A percentile compares a stretch with the other conserved stretches of the same genome.
Conservation (phyloP, 2,888 invertebrate species). For the Acronicta alni region DNA sequence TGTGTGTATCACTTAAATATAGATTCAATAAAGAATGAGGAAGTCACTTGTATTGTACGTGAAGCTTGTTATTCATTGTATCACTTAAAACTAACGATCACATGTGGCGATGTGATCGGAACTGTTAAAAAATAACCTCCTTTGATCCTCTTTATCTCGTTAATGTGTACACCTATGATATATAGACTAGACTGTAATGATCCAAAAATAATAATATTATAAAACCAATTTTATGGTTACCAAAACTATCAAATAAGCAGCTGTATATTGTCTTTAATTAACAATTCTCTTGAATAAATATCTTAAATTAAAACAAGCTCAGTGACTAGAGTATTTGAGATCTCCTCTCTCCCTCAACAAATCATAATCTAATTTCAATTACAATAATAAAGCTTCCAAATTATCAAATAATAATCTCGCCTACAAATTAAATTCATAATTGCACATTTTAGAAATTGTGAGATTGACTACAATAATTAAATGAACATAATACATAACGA, state of each 20-base stretch:
- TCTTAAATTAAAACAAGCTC: conserved; percentile 9
- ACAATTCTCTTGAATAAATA: background rate
- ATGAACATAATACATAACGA: background rate
- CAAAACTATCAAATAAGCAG: background rate
- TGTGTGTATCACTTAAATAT: conserved; percentile 23
- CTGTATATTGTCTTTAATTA: background rate
- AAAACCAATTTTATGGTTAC: background rate
- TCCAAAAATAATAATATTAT: background rate
- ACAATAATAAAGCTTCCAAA: background rate
- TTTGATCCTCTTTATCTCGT: background rate
- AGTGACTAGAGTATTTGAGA: conserved; percentile 26
- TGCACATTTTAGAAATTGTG: background rate
- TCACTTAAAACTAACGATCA: conserved; percentile 19
- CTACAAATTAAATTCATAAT: background rate
- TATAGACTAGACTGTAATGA: background rate
- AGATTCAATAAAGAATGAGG: conserved; percentile 20
- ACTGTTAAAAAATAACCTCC: background rate
- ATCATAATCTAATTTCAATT: background rate
- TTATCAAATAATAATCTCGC: background rate
- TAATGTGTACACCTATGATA: background rate
- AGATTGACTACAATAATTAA: background rate
- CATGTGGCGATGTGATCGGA: background rate
- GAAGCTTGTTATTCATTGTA: conserved; percentile 24
- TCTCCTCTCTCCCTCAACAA: background rate
- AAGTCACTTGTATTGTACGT: conserved; percentile 12